Conservation (phyloP, 2,797 vertebrate genomes). For the Falco columbarius region DNA sequence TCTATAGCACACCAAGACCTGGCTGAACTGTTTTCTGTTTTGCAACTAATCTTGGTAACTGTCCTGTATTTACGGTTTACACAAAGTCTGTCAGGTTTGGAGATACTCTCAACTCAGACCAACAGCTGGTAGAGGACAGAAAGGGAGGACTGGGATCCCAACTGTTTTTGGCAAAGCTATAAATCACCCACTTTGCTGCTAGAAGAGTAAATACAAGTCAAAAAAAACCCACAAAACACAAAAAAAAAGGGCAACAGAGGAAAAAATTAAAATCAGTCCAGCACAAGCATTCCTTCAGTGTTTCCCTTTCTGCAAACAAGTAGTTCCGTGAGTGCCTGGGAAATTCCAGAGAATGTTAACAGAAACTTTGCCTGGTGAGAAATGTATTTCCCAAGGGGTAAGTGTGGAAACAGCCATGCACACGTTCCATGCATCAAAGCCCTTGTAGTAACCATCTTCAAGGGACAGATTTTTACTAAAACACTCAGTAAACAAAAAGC, state of each 20-base stretch:
- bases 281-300: neutral
- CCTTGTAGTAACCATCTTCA: neutral
- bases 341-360: neutral
- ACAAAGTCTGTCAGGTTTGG: neutral
- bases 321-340: neutral
- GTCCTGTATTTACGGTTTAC: neutral
- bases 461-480: neutral
- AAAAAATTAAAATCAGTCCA: neutral
- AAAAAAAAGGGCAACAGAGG: accelerated
- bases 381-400: neutral
- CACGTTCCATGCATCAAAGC: accelerated
- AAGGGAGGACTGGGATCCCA: neutral
- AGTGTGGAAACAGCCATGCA: neutral
- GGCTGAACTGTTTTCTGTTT: neutral
- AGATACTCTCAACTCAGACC: neutral
- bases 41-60: neutral
- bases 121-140: neutral
- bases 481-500: neutral
- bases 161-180: neutral
- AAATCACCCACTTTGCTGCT: neutral
- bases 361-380: neutral
- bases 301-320: neutral
- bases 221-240: no score
- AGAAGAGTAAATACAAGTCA: neutral
- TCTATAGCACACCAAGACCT: neutral